Evolutionary conservation across 1,140 invertebrate genomes (phyloP), one percentile per base, ranked within the genome.

Genomic region (Drosophila miranda): DNA sequence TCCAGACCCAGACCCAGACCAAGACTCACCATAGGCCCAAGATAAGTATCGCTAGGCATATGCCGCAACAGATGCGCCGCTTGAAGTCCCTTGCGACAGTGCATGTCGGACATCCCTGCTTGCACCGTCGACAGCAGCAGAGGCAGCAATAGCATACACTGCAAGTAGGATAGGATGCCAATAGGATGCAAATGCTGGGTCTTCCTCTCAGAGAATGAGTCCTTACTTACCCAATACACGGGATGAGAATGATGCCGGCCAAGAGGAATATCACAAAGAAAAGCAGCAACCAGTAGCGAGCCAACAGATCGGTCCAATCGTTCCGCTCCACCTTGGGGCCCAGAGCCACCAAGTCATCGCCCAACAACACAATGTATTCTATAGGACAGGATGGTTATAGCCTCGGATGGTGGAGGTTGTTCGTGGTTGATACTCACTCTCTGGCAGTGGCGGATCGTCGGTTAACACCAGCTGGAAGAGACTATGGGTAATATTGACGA

Each of bases 81-180:
- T 95, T 96, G 13, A 94, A 94, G 91, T 97, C 96, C 80, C 13
- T 94, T 95, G 95, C 80, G 94, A 90, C 11, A 1, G 97, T 96
- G 91, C 95, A 96, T 4, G 95, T 94, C 62, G 95, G 94, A 52
- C 94, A 94, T 4, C 93, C 93, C 19, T 93, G 95, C 34, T 94
- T 96, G 91, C 95, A 97, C 62, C 94, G 94, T 16, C 95, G 96
- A 90, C 94, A 95, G 68, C 95, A 95, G 75, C 96, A 96, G 91
- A 96, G 97, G 90, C 96, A 98, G 90, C 96, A 97, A 91, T 97
- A 96, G 76, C 93, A 94, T 55, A 95, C 90, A 2, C 93, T 94
- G 78, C 38, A 90, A 30, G 21, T 11, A 34, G 16, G 16, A 16
- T 16, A 16, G 16, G 16, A 34, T 11, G 9, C 6, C 8, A 1